Evolutionary conservation across 1,140 invertebrate species (phyloP).

Genomic region (Neuroterus valhalla): DNA sequence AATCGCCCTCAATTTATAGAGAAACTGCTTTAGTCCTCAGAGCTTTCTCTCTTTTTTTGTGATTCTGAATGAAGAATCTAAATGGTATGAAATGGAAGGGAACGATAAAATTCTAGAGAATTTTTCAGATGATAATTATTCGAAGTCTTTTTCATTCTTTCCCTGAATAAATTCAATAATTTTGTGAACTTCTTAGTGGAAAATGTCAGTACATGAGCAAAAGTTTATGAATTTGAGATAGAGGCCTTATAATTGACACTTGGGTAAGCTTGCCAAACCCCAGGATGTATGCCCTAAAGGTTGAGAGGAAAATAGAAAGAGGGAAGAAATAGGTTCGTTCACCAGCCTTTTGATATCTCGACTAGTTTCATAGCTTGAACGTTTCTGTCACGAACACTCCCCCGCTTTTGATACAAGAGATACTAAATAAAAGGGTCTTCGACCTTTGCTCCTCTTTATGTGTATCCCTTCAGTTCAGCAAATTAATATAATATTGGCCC

Average conservation of each 20-base stretch:
- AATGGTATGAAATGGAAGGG: too few species aligned
- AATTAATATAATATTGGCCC: not conserved
- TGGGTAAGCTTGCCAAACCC: not conserved
- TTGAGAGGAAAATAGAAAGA: not conserved
- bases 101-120: too few species aligned
- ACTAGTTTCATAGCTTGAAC: conserved; percentile 8
- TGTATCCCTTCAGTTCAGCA: not conserved
- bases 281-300: not conserved
- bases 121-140: too few species aligned
- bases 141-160: too few species aligned
- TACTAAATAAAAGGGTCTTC: conserved; percentile 17
- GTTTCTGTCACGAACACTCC: conserved; percentile 23
- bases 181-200: too few species aligned
- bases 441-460: not conserved
- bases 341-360: conserved; percentile 13
- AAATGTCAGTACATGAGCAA: not conserved
- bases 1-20: not conserved
- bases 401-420: conserved; percentile 16
- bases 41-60: too few species aligned
- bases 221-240: not conserved
- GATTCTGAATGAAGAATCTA: too few species aligned
- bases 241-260: not conserved
- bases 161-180: too few species aligned
- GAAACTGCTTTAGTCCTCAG: too few species aligned
- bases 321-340: not conserved